A percentile compares a stretch with the other conserved stretches of the same genome.
Evolutionary conservation across 2,797 vertebrate genomes (phyloP).

Genomic region (Corythornis leucogaster): DNA sequence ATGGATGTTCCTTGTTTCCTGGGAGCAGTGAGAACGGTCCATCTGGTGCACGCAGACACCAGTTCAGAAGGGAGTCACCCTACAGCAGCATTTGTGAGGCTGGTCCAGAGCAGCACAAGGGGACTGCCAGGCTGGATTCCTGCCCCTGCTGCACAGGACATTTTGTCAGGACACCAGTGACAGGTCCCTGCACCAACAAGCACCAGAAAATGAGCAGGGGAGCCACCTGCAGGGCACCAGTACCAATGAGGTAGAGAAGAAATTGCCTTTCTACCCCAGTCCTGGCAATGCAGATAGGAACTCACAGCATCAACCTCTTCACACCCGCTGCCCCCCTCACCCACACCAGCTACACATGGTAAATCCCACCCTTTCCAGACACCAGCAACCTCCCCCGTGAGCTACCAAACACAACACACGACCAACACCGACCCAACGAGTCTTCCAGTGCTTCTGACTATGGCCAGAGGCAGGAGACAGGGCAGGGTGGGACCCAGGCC

Average conservation of each 20-base stretch:
- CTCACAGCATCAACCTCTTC: not conserved
- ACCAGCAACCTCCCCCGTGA: not conserved
- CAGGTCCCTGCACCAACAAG: not conserved
- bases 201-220: not conserved
- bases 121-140: not conserved
- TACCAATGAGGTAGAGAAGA: not conserved
- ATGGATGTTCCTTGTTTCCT: not conserved
- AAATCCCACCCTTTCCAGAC: not conserved
- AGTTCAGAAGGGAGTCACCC: fast-evolving
- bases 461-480: not conserved
- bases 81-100: not conserved
- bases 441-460: not conserved
- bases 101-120: not conserved
- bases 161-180: not conserved
- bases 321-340: not conserved
- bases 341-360: not conserved
- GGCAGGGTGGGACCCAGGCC: not conserved
- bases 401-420: not conserved
- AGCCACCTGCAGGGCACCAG: not conserved
- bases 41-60: not conserved
- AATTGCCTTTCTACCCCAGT: not conserved
- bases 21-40: not conserved
- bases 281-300: not conserved
- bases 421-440: not conserved
- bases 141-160: not conserved